Conservation (phyloP, 1,140 invertebrate genomes). For the Coelopa frigida region DNA sequence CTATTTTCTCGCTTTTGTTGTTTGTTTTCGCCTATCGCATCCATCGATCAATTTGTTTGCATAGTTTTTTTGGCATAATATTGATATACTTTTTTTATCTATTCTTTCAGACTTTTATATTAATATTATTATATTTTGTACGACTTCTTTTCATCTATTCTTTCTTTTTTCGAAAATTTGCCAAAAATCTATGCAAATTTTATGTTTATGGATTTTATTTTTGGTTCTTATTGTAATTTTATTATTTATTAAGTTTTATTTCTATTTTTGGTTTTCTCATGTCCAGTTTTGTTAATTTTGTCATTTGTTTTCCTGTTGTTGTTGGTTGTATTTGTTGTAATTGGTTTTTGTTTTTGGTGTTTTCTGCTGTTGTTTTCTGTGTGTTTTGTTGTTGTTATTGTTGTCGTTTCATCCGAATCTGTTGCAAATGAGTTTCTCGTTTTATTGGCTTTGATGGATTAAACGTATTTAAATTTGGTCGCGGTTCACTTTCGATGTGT, state of each 20-base stretch:
- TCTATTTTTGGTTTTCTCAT: neutral
- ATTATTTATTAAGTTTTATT: neutral
- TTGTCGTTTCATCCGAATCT: slow-evolving; percentile 1
- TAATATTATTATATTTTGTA: neutral
- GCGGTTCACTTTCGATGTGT: no score
- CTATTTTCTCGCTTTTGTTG: no score
- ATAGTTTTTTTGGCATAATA: no score
- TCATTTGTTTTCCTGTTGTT: neutral
- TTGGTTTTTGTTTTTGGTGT: slow-evolving; percentile 4
- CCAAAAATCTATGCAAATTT: no score
- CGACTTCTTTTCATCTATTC: no score
- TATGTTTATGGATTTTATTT: no score
- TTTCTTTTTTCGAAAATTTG: no score
- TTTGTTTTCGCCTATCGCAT: no score
- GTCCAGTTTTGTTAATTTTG: neutral
- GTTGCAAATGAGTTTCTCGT: neutral
- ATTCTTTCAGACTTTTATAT: no score
- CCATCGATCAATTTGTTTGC: no score
- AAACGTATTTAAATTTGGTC: neutral
- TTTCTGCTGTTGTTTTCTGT: neutral
- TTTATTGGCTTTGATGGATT: neutral
- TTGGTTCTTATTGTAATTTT: no score
- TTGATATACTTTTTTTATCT: no score
- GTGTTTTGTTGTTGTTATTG: slow-evolving; percentile 1
- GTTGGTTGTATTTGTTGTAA: neutral